Evolutionary conservation across 2,113 vertebrate genomes (phyloP).

Genomic region (Semnopithecus entellus): DNA sequence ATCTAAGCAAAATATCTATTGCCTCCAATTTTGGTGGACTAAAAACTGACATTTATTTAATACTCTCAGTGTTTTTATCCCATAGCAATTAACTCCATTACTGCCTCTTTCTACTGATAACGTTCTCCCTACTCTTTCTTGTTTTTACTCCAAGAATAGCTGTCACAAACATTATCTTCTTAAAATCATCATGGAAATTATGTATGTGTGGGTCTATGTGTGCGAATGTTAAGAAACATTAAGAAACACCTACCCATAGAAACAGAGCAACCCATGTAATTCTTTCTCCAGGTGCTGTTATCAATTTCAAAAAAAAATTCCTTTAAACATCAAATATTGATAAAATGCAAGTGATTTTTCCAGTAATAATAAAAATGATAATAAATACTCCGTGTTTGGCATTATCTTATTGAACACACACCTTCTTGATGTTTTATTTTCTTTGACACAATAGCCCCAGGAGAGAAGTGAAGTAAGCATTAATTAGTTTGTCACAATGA

Average conservation of each 20-base stretch:
- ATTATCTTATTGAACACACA: neutral
- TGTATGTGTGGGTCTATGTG: neutral
- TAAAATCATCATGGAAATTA: neutral
- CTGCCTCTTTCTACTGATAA: neutral
- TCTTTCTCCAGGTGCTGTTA: neutral
- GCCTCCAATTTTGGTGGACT: conserved; percentile 12
- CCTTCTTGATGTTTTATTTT: neutral
- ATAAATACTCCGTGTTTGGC: neutral
- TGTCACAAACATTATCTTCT: neutral
- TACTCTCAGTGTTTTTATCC: neutral
- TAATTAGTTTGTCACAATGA: neutral
- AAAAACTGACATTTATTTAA: conserved; percentile 44
- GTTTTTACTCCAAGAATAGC: conserved; percentile 24
- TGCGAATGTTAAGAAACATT: neutral
- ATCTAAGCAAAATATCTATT: neutral
- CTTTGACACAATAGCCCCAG: neutral
- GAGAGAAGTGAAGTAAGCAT: neutral
- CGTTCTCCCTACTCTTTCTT: neutral
- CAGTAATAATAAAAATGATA: neutral
- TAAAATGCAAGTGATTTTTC: neutral
- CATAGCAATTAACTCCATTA: conserved; percentile 9
- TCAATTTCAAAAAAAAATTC: neutral
- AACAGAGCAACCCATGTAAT: neutral
- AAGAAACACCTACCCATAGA: neutral
- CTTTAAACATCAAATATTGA: neutral